These are phyloP conservation scores for Orchestes rusci DNA, from an alignment of 2,888 invertebrate genomes.

Conservation along the genomic window DNA sequence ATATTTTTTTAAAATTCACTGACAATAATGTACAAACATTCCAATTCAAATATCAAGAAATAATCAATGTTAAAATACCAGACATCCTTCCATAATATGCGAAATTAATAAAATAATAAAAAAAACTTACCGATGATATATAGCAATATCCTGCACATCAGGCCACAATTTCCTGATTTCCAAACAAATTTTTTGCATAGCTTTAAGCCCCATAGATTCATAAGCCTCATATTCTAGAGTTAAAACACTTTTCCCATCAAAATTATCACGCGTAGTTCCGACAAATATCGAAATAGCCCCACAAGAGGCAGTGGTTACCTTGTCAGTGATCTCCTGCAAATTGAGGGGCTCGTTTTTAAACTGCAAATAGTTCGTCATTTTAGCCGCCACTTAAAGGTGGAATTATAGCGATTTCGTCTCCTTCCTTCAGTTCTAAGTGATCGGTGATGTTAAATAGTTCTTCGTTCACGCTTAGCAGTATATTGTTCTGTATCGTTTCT, in stretches of 20 bases:
- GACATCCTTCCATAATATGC: too few species aligned
- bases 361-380: conserved; percentile 61
- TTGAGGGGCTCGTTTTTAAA: conserved; percentile 60
- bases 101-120: too few species aligned
- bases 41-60: too few species aligned
- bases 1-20: too few species aligned
- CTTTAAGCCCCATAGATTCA: conserved; percentile 81
- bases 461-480: conserved; percentile 80
- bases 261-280: conserved; percentile 81
- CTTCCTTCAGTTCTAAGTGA: conserved; percentile 49
- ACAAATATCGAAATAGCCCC: conserved; percentile 87
- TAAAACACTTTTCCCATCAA: conserved; percentile 77
- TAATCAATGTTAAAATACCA: too few species aligned
- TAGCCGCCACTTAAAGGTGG: conserved; percentile 92
- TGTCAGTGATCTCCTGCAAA: conserved; percentile 57
- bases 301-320: conserved; percentile 63
- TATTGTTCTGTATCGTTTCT: conserved; percentile 56
- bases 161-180: conserved; percentile 68
- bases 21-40: too few species aligned
- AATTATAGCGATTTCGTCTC: conserved; percentile 84
- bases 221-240: conserved; percentile 90
- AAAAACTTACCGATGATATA: conserved; percentile 76
- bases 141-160: conserved; percentile 69
- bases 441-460: conserved; percentile 58
- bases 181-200: conserved; percentile 69